Base-by-base conservation (phyloP, 2,113 vertebrate genomes). In the Balaeniceps rex region DNA sequence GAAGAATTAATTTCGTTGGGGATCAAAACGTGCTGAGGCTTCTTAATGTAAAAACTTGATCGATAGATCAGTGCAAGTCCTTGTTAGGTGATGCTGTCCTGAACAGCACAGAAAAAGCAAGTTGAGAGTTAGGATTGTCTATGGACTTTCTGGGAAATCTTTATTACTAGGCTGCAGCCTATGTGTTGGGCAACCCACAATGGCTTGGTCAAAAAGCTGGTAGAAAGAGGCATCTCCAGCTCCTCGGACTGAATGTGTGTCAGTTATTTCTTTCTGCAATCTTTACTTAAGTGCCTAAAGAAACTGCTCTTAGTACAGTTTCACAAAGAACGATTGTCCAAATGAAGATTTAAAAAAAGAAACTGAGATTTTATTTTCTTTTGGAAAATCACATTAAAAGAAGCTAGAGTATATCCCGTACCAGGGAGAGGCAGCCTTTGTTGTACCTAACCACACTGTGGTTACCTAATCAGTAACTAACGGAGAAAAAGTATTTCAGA, bases 201-300 rank as follows among this genome's bases (percentile, higher is more conserved):
- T 3, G 10, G 12, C 25, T 42, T 51, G n/a, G 17, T 65, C 34
- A 70, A 72, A 90, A 93, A 44, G 5, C 23, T 79, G 61, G 12
- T 52, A 47, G 63, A 76, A 79, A 72, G 12, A 66, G 26, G 7
- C 24, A 24, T 47, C 61, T 72, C 34, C 29, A 76, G 25, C 23
- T 60, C 52, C 65, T 68, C 0, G 0, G 5, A 14, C 1, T 80
- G 55, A 46, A 63, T 2, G 4, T 57, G 11, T 33, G 47, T 14
- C 80, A 55, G 9, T 47, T 54, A 38, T 14, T 52, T 66, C 38
- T 51, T 78, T 65, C 60, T 68, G 16, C 28, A 44, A 17, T 22
- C n/a, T 68, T 58, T 52, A 19, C 40, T 40, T 44, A 14, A 55
- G 26, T 33, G 61, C 54, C 69, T 60, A 38, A 87, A 87, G 29